Percentiles rank a stretch among this genome's conserved stretches.
phyloP scores from a whole-genome alignment of 2,797 vertebrate genomes.

The Parauchenoglanis punctatus region DNA sequence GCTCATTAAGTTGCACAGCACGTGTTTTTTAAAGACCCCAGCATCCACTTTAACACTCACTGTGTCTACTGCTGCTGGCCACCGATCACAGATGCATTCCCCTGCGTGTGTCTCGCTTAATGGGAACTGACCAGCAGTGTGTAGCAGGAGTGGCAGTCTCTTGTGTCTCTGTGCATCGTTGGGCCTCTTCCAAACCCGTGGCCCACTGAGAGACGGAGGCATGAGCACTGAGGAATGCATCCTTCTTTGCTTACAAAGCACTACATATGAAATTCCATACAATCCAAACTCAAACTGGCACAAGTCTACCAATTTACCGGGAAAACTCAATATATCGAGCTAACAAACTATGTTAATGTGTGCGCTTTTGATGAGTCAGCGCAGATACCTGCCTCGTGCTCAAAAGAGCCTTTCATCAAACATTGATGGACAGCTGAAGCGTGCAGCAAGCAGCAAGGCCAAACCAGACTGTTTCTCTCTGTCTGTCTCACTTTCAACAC shows the following conservation, averaged over 20 bases:
- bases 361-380: slow-evolving; percentile 49
- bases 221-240: not conserved
- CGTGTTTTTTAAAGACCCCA: slow-evolving; percentile 54
- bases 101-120: slow-evolving; percentile 65
- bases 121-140: slow-evolving; percentile 71
- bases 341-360: slow-evolving; percentile 40
- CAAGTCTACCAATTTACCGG: slow-evolving; percentile 34
- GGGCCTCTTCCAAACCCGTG: slow-evolving; percentile 35
- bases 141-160: slow-evolving; percentile 55
- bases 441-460: slow-evolving; percentile 43
- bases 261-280: slow-evolving; percentile 27
- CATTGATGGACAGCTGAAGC: slow-evolving; percentile 56
- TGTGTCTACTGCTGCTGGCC: slow-evolving; percentile 49
- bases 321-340: slow-evolving; percentile 39
- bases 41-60: slow-evolving; percentile 55
- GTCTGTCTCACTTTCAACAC: slow-evolving; percentile 24
- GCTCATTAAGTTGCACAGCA: slow-evolving; percentile 54
- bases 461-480: slow-evolving; percentile 26
- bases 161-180: slow-evolving; percentile 38
- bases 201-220: slow-evolving; percentile 22
- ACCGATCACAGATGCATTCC: slow-evolving; percentile 58
- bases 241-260: slow-evolving; percentile 25
- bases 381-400: slow-evolving; percentile 46
- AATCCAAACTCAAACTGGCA: slow-evolving; percentile 13
- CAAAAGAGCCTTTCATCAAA: slow-evolving; percentile 55